Evolutionary conservation across 2,888 invertebrate genomes (phyloP), one percentile per base, ranked within the genome.

Genomic region (Xestobium rufovillosum): DNA sequence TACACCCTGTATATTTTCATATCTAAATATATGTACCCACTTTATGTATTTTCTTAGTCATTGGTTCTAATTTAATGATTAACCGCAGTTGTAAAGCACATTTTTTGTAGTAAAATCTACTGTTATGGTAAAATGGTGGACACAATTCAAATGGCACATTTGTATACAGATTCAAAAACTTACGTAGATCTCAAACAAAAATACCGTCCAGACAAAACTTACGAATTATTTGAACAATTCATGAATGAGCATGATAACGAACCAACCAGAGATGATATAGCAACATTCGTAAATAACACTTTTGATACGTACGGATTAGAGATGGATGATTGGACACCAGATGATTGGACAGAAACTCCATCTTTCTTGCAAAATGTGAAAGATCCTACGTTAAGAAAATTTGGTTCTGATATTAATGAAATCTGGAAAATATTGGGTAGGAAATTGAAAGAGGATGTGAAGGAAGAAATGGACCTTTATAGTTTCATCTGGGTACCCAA

Each of bases 111-210:
- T 59, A 64, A 78, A 56, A 83, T 91, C 48, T 90, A 83, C 68
- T 90, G 89, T 63, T 71, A 82, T 61, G 90, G 90, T 1, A 73
- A 73, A 0, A 69, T 91, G 1, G 71, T 91, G 49, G 76, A 88
- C 52, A 81, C 82, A 1, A 77, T 91, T 26, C 91, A 92, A 69
- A 83, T 83, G 79, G 79, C 83, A 1, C 73, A 74, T 25, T 68
- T 91, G 25, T 87, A 76, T 67, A 69, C 73, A 16, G 91, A 92
- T 67, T 89, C 89, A 19, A 92, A 91, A 64, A 85, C 86, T 17
- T 91, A 91, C 67, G 90, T 91, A 13, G 90, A 92, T 56, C 86
- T 87, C 85, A 85, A 86, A 67, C 67, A 89, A 50, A 82, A 76
- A 57, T 57, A 68, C 26, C 66, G 78, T 1, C 78, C 83, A 2